These are phyloP conservation scores for Volucella zonaria DNA, from an alignment of 2,888 invertebrate species.

Conservation along the genomic window DNA sequence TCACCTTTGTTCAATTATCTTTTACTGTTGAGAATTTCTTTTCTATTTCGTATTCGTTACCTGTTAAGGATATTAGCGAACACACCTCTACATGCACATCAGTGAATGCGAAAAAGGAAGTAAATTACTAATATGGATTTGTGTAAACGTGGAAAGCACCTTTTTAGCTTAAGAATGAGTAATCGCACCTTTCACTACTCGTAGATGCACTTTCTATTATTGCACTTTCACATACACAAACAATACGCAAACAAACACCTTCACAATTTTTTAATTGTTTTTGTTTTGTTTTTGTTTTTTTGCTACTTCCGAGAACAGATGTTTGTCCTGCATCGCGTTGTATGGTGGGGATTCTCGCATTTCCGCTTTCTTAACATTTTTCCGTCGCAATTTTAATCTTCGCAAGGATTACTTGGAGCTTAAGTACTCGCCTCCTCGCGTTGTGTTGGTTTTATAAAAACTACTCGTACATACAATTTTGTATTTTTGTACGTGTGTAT, in stretches of 20 bases:
- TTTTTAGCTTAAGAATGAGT: constrained; percentile 31
- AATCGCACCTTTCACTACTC: constrained; percentile 36
- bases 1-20: constrained; percentile 39
- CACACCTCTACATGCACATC: constrained; percentile 1
- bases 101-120: constrained; percentile 25
- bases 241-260: constrained; percentile 6
- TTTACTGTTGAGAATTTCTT: constrained; percentile 33
- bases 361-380: constrained; percentile 37
- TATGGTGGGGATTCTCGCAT: constrained; percentile 40
- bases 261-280: constrained; percentile 57
- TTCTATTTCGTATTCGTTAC: constrained; percentile 32
- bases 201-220: constrained; percentile 24
- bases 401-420: constrained; percentile 25
- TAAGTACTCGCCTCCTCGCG: not conserved
- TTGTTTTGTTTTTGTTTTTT: constrained; percentile 27
- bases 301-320: not conserved
- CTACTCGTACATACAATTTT: too few relatives aligned
- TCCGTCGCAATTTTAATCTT: constrained; percentile 21
- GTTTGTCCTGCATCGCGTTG: constrained; percentile 39
- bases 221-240: not conserved
- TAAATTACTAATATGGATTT: constrained; percentile 40
- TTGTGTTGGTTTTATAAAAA: not conserved
- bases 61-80: constrained; percentile 34
- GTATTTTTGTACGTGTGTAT: not conserved
- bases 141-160: not conserved